These are phyloP conservation scores for Tribolium castaneum DNA, from an alignment of 1,140 invertebrate species.

Conservation along the genomic window DNA sequence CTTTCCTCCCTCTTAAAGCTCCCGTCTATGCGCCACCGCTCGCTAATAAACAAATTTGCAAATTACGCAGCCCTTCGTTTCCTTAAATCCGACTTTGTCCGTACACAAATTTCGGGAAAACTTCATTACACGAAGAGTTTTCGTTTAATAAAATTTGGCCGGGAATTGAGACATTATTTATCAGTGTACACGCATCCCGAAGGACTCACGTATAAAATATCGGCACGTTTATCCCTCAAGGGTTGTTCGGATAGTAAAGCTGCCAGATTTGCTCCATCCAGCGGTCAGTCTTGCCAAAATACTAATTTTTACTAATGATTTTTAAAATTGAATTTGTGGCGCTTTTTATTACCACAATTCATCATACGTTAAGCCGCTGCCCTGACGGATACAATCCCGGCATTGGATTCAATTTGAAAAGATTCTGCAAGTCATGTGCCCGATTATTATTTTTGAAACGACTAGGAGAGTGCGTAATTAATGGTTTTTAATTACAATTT, in stretches of 20 bases:
- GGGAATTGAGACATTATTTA: slow-evolving; percentile 5
- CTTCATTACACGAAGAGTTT: background rate
- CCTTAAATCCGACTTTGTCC: background rate
- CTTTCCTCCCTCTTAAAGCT: background rate
- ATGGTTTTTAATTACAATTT: slow-evolving; percentile 9
- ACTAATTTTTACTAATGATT: background rate
- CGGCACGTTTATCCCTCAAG: background rate
- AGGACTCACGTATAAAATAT: background rate
- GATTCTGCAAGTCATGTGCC: slow-evolving; percentile 11
- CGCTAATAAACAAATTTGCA: slow-evolving; percentile 30
- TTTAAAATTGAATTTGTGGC: background rate
- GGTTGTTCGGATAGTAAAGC: background rate
- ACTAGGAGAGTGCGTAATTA: background rate
- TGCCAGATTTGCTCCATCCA: background rate
- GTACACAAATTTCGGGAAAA: slow-evolving; percentile 4
- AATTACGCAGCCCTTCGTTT: background rate
- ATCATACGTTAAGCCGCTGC: background rate
- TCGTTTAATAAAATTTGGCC: background rate
- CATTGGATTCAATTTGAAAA: slow-evolving; percentile 10
- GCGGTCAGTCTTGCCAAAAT: no score
- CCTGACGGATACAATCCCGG: background rate
- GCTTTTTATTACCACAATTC: background rate
- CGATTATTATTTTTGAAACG: background rate
- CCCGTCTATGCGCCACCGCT: slow-evolving; percentile 1
- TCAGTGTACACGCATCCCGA: background rate